Evolutionary conservation across 2,113 vertebrate genomes (phyloP), one percentile per base, ranked within the genome.

Genomic region (Prochilodus magdalenae): DNA sequence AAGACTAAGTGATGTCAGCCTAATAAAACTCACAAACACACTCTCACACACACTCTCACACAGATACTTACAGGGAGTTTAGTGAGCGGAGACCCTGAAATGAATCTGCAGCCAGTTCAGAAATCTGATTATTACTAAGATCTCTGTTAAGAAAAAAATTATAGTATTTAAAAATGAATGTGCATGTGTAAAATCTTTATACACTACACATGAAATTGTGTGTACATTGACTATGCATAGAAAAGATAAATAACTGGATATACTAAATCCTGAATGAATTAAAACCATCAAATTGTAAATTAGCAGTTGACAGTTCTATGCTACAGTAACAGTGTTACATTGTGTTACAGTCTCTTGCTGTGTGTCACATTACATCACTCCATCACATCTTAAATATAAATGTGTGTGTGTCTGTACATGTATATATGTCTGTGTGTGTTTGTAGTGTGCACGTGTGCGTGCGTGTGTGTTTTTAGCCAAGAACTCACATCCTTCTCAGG

Each of bases 51-150:
- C 71, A 77, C 83, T 77, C 74, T 82, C 77, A 91, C 70, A 87
- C 82, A 26, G 22, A 26, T 87, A 98, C 97, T 94, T 93, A 99
- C 98, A 99, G 95, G 36, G 97, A 99, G 92, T 99, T 99, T 87
- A 99, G 96, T 24, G 97, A 99, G 59, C 98, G 96, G 27, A 99
- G 95, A 40, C 97, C 96, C 89, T 98, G 97, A 91, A 99, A 99
- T 73, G 98, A 95, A 81, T 99, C 97, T 14, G 98, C 93, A 66
- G 97, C 98, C 72, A 97, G 89, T 90, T 98, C 98, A 16, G 98
- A 99, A 87, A 99, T 99, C 92, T 99, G 97, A 90, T 99, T 99
- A 94, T 99, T 99, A 87, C 97, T 99, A 87, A 99, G 92, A 93
- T 99, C 98, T 88, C 98, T 99, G 91, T 77, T 77, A 65, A 81